A percentile compares a stretch with the other conserved stretches of the same genome.
These are phyloP conservation scores for Brachyistius frenatus DNA, from an alignment of 2,113 vertebrate species.

Conservation along the genomic window DNA sequence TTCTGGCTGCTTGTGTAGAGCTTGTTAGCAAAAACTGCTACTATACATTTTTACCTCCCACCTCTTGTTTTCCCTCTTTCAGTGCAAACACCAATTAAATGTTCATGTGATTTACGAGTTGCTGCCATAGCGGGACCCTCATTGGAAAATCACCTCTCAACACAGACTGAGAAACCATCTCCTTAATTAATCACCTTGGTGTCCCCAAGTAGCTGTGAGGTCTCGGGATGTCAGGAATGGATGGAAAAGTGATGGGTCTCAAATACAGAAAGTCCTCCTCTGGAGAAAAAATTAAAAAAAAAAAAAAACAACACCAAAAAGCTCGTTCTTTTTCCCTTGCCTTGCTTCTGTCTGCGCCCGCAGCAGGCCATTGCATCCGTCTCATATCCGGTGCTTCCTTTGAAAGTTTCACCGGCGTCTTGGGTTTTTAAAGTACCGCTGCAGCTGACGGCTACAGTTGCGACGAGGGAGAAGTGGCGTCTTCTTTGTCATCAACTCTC, in stretches of 20 bases:
- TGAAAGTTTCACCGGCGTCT: conserved; percentile 58
- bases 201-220: conserved; percentile 22
- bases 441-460: conserved; percentile 43
- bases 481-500: conserved; percentile 44
- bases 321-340: neutral
- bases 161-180: conserved; percentile 24
- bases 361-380: conserved; percentile 54
- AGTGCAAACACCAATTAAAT: conserved; percentile 65
- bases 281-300: neutral
- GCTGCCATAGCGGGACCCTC: conserved; percentile 9
- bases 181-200: conserved; percentile 59
- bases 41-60: conserved; percentile 23
- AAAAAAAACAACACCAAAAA: conserved; percentile 14
- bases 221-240: neutral
- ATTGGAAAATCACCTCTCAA: conserved; percentile 15
- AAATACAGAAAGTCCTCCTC: conserved; percentile 10
- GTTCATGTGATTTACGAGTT: conserved; percentile 62
- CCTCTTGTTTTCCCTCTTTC: conserved; percentile 24
- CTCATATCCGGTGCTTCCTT: conserved; percentile 49
- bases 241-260: conserved; percentile 9
- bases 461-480: conserved; percentile 12
- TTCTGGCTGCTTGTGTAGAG: conserved; percentile 13
- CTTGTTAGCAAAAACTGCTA: conserved; percentile 47
- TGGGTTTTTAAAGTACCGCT: conserved; percentile 38
- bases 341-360: conserved; percentile 33